Conservation (phyloP, 2,113 vertebrate species). For the Arvicanthis niloticus region DNA sequence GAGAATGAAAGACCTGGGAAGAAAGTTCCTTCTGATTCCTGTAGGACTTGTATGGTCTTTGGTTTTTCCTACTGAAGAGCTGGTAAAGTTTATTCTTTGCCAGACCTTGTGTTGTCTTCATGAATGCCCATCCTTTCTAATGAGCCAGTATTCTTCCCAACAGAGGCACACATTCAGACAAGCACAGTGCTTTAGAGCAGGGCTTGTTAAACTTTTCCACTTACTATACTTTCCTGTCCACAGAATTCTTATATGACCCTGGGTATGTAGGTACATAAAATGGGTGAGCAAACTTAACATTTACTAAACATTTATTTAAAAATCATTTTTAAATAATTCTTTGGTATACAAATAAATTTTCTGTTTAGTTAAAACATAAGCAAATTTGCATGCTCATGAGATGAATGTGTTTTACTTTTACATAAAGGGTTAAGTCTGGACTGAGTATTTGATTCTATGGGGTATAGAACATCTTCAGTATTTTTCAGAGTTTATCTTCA, state of each 20-base stretch:
- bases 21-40: constrained; percentile 27
- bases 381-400: background rate
- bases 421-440: background rate
- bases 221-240: background rate
- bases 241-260: background rate
- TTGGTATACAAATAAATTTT: background rate
- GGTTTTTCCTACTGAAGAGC: background rate
- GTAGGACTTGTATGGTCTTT: background rate
- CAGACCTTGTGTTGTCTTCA: background rate
- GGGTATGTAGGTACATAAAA: background rate
- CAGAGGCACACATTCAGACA: background rate
- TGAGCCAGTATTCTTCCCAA: background rate
- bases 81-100: constrained; percentile 50
- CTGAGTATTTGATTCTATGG: background rate
- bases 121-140: background rate
- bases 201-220: background rate
- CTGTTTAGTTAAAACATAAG: background rate
- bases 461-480: background rate
- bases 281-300: background rate
- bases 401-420: background rate
- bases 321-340: background rate
- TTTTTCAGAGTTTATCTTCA: background rate
- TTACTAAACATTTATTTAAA: background rate
- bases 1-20: constrained; percentile 4
- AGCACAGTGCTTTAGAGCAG: background rate